phyloP scores from a whole-genome alignment of 2,113 vertebrate species.

The Syrrhaptes paradoxus region DNA sequence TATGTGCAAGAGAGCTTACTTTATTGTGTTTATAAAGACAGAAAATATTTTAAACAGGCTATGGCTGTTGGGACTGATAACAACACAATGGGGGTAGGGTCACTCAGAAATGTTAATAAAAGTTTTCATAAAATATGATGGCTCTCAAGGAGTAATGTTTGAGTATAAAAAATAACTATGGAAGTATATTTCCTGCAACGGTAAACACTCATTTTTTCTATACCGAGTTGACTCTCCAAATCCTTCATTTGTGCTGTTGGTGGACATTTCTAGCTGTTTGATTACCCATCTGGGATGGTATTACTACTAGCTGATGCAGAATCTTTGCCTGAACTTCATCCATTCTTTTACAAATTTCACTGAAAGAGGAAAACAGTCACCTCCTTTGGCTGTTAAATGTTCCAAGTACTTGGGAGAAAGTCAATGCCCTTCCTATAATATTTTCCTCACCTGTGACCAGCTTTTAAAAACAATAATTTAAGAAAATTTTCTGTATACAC shows the following conservation, averaged over 20 bases:
- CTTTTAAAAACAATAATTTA: neutral
- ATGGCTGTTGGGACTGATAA: slow-evolving; percentile 70
- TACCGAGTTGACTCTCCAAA: slow-evolving; percentile 4
- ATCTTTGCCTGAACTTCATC: neutral
- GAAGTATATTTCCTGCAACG: slow-evolving; percentile 50
- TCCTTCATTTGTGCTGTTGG: slow-evolving; percentile 19
- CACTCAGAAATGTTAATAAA: slow-evolving; percentile 76
- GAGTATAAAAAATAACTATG: slow-evolving; percentile 56
- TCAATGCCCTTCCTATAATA: neutral
- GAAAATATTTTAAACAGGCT: slow-evolving; percentile 75
- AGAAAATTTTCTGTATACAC: neutral
- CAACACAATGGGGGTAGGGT: slow-evolving; percentile 69
- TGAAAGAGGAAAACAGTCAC: neutral
- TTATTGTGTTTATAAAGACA: slow-evolving; percentile 77
- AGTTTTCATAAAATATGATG: slow-evolving; percentile 76
- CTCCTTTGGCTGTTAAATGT: neutral
- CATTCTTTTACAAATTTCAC: neutral
- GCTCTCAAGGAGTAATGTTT: slow-evolving; percentile 61
- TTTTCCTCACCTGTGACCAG: neutral
- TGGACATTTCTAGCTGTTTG: neutral
- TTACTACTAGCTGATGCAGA: neutral
- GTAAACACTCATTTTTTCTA: slow-evolving; percentile 5
- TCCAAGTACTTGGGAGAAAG: neutral
- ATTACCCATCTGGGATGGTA: neutral
- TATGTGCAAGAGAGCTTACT: slow-evolving; percentile 65